Evolutionary conservation across 2,888 invertebrate genomes (phyloP).

Genomic region (Nemoura dubitans): DNA sequence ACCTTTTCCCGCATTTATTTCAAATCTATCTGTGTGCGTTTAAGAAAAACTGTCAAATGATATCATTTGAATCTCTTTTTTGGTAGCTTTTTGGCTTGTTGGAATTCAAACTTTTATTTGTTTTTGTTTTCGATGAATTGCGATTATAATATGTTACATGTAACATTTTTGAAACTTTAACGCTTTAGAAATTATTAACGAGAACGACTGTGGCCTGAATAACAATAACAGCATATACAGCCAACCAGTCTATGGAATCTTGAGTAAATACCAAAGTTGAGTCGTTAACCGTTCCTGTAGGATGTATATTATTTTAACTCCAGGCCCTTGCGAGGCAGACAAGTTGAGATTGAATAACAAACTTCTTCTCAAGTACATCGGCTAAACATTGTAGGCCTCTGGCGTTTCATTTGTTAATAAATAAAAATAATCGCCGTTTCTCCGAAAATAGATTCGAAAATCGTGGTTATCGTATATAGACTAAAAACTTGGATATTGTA

Average conservation of each 20-base stretch:
- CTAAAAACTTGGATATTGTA: too few relatives aligned
- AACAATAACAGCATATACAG: slow-evolving; percentile 21
- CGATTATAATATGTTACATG: too few relatives aligned
- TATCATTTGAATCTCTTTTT: too few relatives aligned
- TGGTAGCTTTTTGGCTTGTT: too few relatives aligned
- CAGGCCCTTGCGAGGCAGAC: slow-evolving; percentile 16
- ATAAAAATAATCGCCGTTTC: neutral
- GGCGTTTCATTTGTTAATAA: neutral
- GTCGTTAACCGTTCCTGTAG: neutral
- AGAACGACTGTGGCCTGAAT: neutral
- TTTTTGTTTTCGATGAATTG: too few relatives aligned
- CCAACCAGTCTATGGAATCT: neutral
- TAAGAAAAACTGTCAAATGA: too few relatives aligned
- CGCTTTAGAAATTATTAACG: neutral
- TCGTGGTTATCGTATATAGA: neutral
- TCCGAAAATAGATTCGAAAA: neutral
- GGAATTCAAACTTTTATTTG: too few relatives aligned
- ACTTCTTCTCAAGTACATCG: slow-evolving; percentile 19
- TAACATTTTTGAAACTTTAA: neutral
- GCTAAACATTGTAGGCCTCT: slow-evolving; percentile 19
- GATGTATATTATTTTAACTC: slow-evolving; percentile 27
- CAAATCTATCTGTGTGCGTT: too few relatives aligned
- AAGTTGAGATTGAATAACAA: slow-evolving; percentile 40
- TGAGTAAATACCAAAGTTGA: slow-evolving; percentile 31
- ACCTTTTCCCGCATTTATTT: too few relatives aligned